Percentiles rank a stretch among this genome's conserved stretches.
phyloP scores from a whole-genome alignment of 2,113 vertebrate genomes.

The Tragelaphus buxtoni region DNA sequence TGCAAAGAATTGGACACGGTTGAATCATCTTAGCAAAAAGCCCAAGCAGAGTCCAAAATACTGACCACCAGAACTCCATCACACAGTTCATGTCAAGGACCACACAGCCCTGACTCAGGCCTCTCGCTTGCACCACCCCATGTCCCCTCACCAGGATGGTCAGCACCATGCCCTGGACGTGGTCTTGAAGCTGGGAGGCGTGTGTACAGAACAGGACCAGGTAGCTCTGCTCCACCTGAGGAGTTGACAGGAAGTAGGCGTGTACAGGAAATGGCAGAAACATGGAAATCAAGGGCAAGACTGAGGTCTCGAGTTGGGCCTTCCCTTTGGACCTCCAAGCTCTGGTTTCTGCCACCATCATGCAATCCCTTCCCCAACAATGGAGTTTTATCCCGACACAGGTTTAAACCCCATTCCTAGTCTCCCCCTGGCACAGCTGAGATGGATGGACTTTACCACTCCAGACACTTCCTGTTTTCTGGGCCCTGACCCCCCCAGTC shows the following conservation, averaged over 20 bases:
- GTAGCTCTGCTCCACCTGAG: slow-evolving; percentile 93
- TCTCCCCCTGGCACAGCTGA: background rate
- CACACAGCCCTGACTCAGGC: background rate
- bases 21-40: background rate
- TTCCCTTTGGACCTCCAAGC: background rate
- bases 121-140: background rate
- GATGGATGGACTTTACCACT: background rate
- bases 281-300: background rate
- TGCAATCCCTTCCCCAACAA: background rate
- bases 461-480: background rate
- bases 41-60: background rate
- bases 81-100: background rate
- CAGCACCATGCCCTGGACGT: slow-evolving; percentile 94
- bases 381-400: background rate
- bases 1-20: background rate
- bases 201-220: slow-evolving; percentile 97
- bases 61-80: background rate
- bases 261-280: background rate
- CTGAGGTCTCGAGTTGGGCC: background rate
- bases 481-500: background rate
- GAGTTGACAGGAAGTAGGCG: background rate
- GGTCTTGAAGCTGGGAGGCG: slow-evolving; percentile 86
- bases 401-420: background rate
- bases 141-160: slow-evolving; percentile 91
- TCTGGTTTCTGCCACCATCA: background rate